Evolutionary conservation across 2,113 vertebrate genomes (phyloP).

Genomic region (Dipodomys stephensi): DNA sequence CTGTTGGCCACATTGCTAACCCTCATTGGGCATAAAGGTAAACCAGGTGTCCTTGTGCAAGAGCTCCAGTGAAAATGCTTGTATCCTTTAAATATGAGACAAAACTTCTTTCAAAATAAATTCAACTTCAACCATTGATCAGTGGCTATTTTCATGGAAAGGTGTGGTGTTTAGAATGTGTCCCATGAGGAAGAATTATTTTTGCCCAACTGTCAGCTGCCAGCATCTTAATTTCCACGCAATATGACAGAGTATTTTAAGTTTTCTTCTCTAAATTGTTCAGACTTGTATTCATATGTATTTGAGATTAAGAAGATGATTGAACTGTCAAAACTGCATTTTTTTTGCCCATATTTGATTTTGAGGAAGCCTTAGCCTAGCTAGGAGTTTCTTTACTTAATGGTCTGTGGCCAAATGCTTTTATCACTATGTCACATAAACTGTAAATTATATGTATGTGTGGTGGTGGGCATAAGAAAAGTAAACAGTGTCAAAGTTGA

Average conservation of each 20-base stretch:
- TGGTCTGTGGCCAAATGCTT: not conserved
- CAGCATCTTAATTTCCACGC: slow-evolving; percentile 31
- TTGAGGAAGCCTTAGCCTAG: not conserved
- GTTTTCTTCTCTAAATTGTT: slow-evolving; percentile 35
- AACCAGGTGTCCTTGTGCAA: not conserved
- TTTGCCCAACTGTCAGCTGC: slow-evolving; percentile 33
- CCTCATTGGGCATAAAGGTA: not conserved
- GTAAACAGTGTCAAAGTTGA: slow-evolving; percentile 3
- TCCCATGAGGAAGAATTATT: not conserved
- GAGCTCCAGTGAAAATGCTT: not conserved
- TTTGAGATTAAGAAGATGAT: slow-evolving; percentile 48
- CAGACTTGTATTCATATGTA: slow-evolving; percentile 18
- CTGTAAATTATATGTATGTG: not conserved
- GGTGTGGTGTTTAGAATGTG: not conserved
- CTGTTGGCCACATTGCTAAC: not conserved
- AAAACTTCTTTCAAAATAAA: slow-evolving; percentile 51
- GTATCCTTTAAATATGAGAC: slow-evolving; percentile 11
- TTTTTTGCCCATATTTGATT: slow-evolving; percentile 4
- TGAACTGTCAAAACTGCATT: slow-evolving; percentile 56
- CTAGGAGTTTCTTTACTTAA: slow-evolving; percentile 25
- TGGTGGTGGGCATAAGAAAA: slow-evolving; percentile 11
- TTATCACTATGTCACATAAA: not conserved
- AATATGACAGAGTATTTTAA: slow-evolving; percentile 39
- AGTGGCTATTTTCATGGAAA: slow-evolving; percentile 51
- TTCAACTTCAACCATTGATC: slow-evolving; percentile 3